Conservation (phyloP, 2,113 vertebrate species). For the Gobiocypris rarus region DNA sequence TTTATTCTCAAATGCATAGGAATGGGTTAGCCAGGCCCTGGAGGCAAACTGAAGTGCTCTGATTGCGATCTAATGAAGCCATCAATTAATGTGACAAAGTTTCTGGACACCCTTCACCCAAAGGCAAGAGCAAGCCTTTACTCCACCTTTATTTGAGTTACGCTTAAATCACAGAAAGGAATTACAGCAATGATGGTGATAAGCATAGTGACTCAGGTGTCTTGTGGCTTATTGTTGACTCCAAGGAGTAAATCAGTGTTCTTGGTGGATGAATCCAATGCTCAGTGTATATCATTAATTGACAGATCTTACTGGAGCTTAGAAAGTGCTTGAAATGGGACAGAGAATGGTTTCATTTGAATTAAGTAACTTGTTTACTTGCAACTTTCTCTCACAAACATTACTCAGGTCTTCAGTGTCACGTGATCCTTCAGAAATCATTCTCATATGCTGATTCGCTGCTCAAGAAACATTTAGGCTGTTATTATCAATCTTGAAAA, state of each 20-base stretch:
- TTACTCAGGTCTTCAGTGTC: no score
- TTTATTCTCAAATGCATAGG: constrained; percentile 45
- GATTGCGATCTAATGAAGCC: constrained; percentile 58
- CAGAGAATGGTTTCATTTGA: neutral
- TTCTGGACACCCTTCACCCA: constrained; percentile 54
- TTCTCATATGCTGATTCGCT: no score
- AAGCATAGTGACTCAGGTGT: constrained; percentile 32
- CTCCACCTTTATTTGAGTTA: constrained; percentile 47
- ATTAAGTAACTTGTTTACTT: neutral
- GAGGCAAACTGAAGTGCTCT: constrained; percentile 47
- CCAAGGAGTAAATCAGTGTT: constrained; percentile 23
- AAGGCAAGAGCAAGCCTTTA: constrained; percentile 52
- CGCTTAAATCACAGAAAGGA: constrained; percentile 46
- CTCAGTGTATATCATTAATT: neutral
- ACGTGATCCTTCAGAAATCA: no score
- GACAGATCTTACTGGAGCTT: neutral
- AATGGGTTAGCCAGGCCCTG: constrained; percentile 50
- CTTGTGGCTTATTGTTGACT: constrained; percentile 18
- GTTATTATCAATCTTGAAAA: no score
- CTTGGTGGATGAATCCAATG: neutral
- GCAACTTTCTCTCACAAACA: neutral
- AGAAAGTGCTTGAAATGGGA: neutral
- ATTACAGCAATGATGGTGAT: constrained; percentile 42
- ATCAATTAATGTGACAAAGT: constrained; percentile 63
- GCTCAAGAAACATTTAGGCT: no score